Evolutionary conservation across 2,797 vertebrate genomes (phyloP).

Genomic region (Setipinna tenuifilis): DNA sequence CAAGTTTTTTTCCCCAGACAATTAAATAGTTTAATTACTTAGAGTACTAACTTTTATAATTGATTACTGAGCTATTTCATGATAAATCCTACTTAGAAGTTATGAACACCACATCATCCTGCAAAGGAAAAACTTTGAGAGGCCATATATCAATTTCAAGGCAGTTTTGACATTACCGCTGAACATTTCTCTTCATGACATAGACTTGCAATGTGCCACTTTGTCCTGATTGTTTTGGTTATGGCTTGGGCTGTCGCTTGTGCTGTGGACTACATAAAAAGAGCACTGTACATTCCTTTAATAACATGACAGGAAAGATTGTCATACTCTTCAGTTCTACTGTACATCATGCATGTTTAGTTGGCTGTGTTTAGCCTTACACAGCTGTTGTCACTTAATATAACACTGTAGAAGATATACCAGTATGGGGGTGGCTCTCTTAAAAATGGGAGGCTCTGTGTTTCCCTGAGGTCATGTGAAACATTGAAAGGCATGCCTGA

Average conservation of each 20-base stretch:
- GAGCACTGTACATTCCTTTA: neutral
- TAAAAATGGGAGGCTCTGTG: neutral
- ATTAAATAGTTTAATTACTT: neutral
- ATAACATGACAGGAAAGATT: neutral
- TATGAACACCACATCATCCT: neutral
- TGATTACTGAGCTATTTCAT: neutral
- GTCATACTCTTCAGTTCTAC: neutral
- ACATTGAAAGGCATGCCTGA: slow-evolving; percentile 15
- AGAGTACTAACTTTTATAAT: neutral
- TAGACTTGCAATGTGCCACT: neutral
- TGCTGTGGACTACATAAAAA: neutral
- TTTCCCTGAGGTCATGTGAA: slow-evolving; percentile 35
- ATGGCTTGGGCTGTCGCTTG: neutral
- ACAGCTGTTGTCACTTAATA: slow-evolving; percentile 15
- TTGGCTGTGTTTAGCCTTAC: neutral
- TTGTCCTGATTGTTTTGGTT: neutral
- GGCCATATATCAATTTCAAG: neutral
- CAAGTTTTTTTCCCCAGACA: too few species aligned
- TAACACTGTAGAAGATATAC: neutral
- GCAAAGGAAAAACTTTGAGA: neutral
- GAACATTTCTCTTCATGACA: too few species aligned
- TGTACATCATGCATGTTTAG: neutral
- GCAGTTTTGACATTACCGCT: too few species aligned
- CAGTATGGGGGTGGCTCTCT: neutral
- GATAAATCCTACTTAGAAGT: neutral